Base-by-base conservation (phyloP, 2,797 vertebrate species). In the Phalloptychus januarius region DNA sequence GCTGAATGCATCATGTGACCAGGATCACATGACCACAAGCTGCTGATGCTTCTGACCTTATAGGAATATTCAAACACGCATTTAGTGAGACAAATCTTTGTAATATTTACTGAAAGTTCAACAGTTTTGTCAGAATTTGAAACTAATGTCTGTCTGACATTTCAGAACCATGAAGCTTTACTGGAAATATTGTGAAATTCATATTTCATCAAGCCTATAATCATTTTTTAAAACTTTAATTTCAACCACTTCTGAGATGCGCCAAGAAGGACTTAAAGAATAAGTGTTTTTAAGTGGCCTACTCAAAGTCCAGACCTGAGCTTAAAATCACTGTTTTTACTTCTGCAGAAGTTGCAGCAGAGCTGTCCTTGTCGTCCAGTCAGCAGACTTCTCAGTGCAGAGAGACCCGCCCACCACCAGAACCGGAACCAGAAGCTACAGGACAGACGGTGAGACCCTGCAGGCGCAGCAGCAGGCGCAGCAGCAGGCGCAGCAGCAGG, bases 391-490 rank as follows among this genome's bases (percentile, higher is more conserved):
- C 38, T 7, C 74, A 0, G 20, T 3, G 74, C 40, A 46, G 31
- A 75, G 77, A 72, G 12, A 6, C 48, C 0, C 33, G 13, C 7
- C 71, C 76, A 0, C 50, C 78, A 3, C 10, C 79, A 1, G 81
- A 76, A 12, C 12, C 79, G 1, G 81, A 76, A 12, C 80, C 23
- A 2, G 86, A 79, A 0, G 3, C 67, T 15, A 0, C 52, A 0
- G 63, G 45, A 70, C 61, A 16, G 74, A 15, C 1, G 31, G 81
- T 85, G 76, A 85, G 85, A 50, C 13, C 40, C 56, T 7, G 33
- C 58, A n/a, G 18, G 50, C 13, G 45, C 56, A 7, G 33, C 58
- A n/a, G 18, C 56, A 2, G 61, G 40, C 16, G 2, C 13, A 0
- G 13, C 44, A 6, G 15, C 13, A 0, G 15, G 13, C 3, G 10